A percentile compares a stretch with the other conserved stretches of the same genome.
Conservation (phyloP, 2,888 invertebrate species). For the Caenorhabditis parvicauda region DNA sequence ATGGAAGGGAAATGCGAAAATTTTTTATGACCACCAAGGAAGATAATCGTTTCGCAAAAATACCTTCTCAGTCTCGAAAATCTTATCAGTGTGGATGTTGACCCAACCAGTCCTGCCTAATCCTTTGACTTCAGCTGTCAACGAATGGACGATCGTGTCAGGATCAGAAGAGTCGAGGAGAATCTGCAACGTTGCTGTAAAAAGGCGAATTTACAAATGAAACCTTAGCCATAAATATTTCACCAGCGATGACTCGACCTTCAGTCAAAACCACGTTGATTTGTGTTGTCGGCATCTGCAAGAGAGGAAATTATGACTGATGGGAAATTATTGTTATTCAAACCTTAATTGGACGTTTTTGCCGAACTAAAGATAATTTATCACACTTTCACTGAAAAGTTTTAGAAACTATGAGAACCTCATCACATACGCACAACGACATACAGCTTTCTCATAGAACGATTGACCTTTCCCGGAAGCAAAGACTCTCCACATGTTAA, state of each 20-base stretch:
- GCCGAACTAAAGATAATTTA: not conserved
- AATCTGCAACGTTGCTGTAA: constrained; percentile 21
- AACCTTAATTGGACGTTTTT: not conserved
- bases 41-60: not conserved
- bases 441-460: no score
- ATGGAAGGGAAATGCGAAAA: not conserved
- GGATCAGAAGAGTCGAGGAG: constrained; percentile 57
- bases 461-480: no score
- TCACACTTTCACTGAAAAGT: not conserved
- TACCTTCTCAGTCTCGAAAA: constrained; percentile 59
- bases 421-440: no score
- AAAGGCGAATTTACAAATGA: not conserved
- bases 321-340: not conserved
- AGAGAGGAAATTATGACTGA: constrained; percentile 6
- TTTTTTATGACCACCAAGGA: no score
- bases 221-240: constrained; percentile 48
- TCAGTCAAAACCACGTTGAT: constrained; percentile 54
- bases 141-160: constrained; percentile 46
- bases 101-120: constrained; percentile 59
- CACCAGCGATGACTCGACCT: constrained; percentile 53
- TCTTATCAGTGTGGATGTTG: constrained; percentile 61
- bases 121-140: constrained; percentile 37
- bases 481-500: no score
- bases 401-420: no score
- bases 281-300: constrained; percentile 60